Conservation (phyloP, 2,888 invertebrate genomes). For the Coelinius sp. region DNA sequence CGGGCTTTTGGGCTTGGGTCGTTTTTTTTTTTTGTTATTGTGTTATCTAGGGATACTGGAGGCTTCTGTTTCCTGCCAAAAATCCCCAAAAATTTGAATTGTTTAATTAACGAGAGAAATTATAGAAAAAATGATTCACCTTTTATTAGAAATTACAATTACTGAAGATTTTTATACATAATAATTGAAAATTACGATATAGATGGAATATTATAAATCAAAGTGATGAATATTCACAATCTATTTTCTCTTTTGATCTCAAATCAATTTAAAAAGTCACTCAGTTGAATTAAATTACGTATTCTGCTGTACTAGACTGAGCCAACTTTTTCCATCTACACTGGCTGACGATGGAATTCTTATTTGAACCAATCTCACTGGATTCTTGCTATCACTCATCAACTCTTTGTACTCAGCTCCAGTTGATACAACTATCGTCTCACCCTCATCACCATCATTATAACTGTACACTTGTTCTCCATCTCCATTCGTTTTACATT, state of each 20-base stretch:
- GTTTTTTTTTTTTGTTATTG: neutral
- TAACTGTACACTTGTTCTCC: constrained; percentile 64
- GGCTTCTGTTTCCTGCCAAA: neutral
- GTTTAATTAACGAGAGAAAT: no score
- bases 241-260: neutral
- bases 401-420: constrained; percentile 62
- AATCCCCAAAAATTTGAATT: no score
- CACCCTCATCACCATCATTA: constrained; percentile 57
- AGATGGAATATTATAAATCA: neutral
- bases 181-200: neutral
- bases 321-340: constrained; percentile 62
- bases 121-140: no score
- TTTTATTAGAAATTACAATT: no score
- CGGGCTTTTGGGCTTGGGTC: neutral
- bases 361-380: constrained; percentile 65
- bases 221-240: neutral
- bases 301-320: constrained; percentile 63
- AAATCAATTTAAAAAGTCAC: neutral
- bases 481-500: constrained; percentile 58
- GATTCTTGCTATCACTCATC: constrained; percentile 57
- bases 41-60: neutral
- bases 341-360: constrained; percentile 58
- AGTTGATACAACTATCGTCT: constrained; percentile 64
- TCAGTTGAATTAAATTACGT: constrained; percentile 16
- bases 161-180: neutral